Evolutionary conservation across 2,113 vertebrate species (phyloP), one percentile per base, ranked within the genome.

Genomic region (Actenoides lindsayi): DNA sequence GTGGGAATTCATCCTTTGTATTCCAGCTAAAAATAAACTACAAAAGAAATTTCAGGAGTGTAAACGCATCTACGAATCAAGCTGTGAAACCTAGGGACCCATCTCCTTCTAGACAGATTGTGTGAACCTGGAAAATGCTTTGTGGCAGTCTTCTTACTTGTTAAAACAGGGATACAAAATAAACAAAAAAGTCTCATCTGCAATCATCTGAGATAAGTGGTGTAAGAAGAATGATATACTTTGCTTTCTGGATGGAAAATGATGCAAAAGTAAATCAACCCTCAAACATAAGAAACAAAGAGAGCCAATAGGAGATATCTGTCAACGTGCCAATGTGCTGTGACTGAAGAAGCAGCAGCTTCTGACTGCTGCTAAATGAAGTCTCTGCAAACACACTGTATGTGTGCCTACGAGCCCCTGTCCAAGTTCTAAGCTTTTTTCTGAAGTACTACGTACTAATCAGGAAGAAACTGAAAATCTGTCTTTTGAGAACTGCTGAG

Each of bases 1-100:
- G 80, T 28, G 28, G 31, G 70, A 94, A 94, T 84, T 76, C 46
- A 88, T 70, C 50, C 50, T 93, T 93, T 87, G 69, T 85, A 54
- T 71, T 90, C 87, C 56, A 50, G 79, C 89, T 51, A 85, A 93
- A 94, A 96, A 91, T 79, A 87, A 89, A 87, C 48, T 62, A 90
- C 67, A 91, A 63, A 82, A 94, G 62, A 87, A 78, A 67, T 50
- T 73, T 76, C 60, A 76, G 42, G 17, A 77, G 48, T 12, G 4
- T 37, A 90, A 81, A 19, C 41, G 30, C 83, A 83, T 65, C 81
- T 85, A 25, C 7, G 3, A 28, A 76, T 13, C 69, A 56, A 68
- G 33, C 24, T 81, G 46, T 83, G 37, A 90, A 86, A 78, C 18
- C 17, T 10, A 54, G 42, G 31, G 24, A 68, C 18, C 15, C 60